These are phyloP conservation scores for Pempheris klunzingeri DNA, from an alignment of 2,797 vertebrate genomes.

Conservation along the genomic window DNA sequence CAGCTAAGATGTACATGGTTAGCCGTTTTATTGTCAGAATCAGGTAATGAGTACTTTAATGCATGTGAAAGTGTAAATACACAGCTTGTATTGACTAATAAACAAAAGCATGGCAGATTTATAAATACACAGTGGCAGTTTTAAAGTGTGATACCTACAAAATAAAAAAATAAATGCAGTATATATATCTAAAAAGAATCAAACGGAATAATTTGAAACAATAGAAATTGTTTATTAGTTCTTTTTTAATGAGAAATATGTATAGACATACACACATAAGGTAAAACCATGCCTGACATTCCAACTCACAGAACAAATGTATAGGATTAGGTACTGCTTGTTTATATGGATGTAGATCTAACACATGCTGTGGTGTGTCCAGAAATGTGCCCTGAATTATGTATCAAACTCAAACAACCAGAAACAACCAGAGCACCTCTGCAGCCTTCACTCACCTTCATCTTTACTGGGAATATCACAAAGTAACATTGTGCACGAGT, in stretches of 20 bases:
- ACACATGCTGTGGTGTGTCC: background rate
- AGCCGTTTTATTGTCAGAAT: background rate
- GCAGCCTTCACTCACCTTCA: constrained; percentile 27
- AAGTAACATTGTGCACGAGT: constrained; percentile 14
- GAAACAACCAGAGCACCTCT: constrained; percentile 5
- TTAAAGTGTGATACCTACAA: background rate
- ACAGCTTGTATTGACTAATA: background rate
- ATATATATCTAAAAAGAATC: background rate
- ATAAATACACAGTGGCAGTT: background rate
- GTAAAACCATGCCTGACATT: too few species aligned
- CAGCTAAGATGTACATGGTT: background rate
- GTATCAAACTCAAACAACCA: constrained; percentile 23
- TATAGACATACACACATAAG: too few species aligned
- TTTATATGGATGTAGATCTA: constrained; percentile 10
- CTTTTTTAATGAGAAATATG: too few species aligned
- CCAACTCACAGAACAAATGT: background rate
- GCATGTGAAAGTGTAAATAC: background rate
- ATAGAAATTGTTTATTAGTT: too few species aligned
- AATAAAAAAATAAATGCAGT: background rate
- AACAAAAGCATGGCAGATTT: background rate
- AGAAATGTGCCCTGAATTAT: constrained; percentile 24
- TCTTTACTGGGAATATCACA: constrained; percentile 2
- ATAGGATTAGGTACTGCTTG: background rate
- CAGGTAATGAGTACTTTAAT: background rate
- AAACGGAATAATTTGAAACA: too few species aligned